Evolutionary conservation across 2,888 invertebrate species (phyloP), one percentile per base, ranked within the genome.

Genomic region (Amiota minor): DNA sequence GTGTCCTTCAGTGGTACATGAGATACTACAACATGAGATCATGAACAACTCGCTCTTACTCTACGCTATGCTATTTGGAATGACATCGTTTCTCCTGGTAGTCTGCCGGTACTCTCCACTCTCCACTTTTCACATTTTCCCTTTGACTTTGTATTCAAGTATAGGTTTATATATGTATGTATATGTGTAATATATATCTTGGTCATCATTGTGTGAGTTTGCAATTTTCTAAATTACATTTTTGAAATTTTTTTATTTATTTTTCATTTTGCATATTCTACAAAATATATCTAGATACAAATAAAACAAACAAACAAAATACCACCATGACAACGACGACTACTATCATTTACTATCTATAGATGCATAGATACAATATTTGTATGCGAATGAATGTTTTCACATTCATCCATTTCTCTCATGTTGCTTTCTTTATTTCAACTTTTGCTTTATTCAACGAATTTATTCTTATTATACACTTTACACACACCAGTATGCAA

Each of bases 171-270:
- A 23, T 23, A 3, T 23, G 3, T 23, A 3, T 23, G 3, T 23
- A 3, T 23, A 3, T 23, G 23, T 23, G 23, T 23, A 8, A 8
- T 35, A 8, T 35, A 6, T 35, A 6, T 35, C 35, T 35, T 35
- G 35, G 35, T 35, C 35, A 35, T 74, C 73, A 68, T 47, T 74
- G 11, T 65, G 16, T 64, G 72, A 72, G 74, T 53, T 76, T 76
- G 76, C 81, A 82, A 82, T 84, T 79, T 81, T 83, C 78, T 72
- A 82, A 82, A 82, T 83, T 79, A 81, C 77, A 80, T 84, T 80
- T 65, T 80, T 62, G 74, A 79, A 78, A 75, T 81, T 81, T 80
- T 76, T 78, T 65, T 47, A 47, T 65, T 46, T 23, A 59, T 65
- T 71, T 65, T 4, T 45, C 73, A 12, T 55, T 49, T 71, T 49